phyloP scores from a whole-genome alignment of 2,113 vertebrate species.

The Hepsetus odoe region DNA sequence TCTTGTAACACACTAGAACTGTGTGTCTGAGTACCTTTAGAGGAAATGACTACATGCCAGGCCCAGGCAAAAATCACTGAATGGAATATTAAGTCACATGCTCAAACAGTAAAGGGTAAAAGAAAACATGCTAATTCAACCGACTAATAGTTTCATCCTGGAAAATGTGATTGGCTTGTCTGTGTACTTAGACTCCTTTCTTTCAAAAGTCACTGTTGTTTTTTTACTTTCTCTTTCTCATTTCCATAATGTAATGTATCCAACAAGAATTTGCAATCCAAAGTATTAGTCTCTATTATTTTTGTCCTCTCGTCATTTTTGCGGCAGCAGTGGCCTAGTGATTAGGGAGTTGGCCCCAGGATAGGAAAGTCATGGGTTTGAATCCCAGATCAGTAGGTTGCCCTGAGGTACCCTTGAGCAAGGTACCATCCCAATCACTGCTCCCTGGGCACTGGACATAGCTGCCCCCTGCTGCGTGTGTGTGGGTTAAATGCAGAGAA shows the following conservation, averaged over 20 bases:
- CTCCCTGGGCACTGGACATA: no score
- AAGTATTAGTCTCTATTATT: not conserved
- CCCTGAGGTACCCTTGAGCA: no score
- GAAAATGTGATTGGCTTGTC: not conserved
- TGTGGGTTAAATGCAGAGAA: no score
- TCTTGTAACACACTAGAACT: not conserved
- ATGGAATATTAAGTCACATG: slow-evolving; percentile 13
- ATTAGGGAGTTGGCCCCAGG: no score
- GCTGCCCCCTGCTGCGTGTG: no score
- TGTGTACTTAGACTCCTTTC: not conserved
- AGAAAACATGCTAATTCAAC: slow-evolving; percentile 8
- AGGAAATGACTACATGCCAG: not conserved
- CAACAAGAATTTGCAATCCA: not conserved
- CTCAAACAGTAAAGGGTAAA: not conserved
- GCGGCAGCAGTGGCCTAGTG: no score
- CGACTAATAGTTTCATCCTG: not conserved
- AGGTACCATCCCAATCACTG: no score
- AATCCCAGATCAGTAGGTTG: no score
- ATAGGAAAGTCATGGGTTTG: no score
- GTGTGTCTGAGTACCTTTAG: not conserved
- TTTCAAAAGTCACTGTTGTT: not conserved
- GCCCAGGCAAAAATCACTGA: slow-evolving; percentile 16
- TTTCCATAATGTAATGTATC: not conserved
- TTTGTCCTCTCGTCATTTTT: no score
- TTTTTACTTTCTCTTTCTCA: not conserved